phyloP scores from a whole-genome alignment of 1,140 invertebrate species.

The Babylonia areolata region DNA sequence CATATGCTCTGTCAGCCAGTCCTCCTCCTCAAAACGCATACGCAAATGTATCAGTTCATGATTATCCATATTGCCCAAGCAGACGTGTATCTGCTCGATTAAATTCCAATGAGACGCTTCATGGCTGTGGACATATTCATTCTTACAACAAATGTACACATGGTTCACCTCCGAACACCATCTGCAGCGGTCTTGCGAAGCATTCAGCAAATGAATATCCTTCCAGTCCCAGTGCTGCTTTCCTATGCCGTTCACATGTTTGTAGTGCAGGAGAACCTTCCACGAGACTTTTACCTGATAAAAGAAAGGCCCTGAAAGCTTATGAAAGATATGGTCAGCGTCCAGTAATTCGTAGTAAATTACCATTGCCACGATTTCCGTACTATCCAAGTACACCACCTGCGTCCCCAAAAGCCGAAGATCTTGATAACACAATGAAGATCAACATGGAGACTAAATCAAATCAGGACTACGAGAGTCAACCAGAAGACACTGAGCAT shows the following conservation, averaged over 20 bases:
- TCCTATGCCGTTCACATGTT: neutral
- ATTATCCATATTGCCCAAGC: neutral
- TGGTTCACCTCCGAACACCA: neutral
- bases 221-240: no score
- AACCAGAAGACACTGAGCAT: neutral
- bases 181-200: neutral
- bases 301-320: neutral
- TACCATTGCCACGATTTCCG: neutral
- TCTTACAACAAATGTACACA: neutral
- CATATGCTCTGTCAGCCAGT: neutral
- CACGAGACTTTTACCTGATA: neutral
- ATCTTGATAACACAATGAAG: neutral
- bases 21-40: neutral
- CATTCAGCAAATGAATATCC: neutral
- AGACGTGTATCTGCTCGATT: neutral
- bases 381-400: neutral
- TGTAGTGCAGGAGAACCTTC: neutral
- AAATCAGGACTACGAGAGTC: neutral
- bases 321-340: neutral
- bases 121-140: neutral
- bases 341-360: neutral
- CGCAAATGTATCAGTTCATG: neutral
- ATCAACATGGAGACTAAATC: neutral
- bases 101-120: neutral
- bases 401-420: neutral